phyloP scores from a whole-genome alignment of 1,140 invertebrate species.

The Stenopsyche tienmushanensis region DNA sequence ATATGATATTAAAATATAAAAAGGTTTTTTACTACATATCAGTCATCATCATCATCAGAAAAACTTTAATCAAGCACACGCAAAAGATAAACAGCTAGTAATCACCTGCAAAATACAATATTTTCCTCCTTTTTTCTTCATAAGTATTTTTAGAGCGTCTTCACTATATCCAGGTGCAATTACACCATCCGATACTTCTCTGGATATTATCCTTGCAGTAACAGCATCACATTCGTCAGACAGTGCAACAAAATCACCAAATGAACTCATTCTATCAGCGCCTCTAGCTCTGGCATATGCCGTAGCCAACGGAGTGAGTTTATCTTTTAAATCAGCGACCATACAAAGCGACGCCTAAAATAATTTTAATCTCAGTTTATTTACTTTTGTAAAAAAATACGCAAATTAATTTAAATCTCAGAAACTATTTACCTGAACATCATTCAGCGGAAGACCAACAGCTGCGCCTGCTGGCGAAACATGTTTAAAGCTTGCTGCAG shows the following conservation, averaged over 20 bases:
- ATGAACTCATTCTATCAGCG: conserved; percentile 98
- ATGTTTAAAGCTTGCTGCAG: conserved; percentile 97
- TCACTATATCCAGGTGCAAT: conserved; percentile 88
- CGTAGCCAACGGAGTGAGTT: conserved; percentile 82
- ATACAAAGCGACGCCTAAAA: conserved; percentile 85
- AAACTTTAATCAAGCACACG: too few species aligned
- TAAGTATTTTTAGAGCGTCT: conserved; percentile 84
- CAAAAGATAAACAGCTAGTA: conserved; percentile 8
- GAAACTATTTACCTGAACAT: conserved; percentile 57
- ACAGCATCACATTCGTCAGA: conserved; percentile 88
- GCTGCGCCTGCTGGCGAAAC: conserved; percentile 96
- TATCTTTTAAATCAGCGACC: conserved; percentile 80
- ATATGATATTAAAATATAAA: conserved; percentile 9
- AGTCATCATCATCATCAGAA: too few species aligned
- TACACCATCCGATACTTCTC: conserved; percentile 94
- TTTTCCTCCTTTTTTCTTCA: conserved; percentile 92
- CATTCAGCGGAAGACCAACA: conserved; percentile 75
- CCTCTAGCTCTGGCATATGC: conserved; percentile 96
- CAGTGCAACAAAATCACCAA: conserved; percentile 95
- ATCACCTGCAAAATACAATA: conserved; percentile 85
- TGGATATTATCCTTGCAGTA: conserved; percentile 76
- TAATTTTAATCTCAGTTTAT: conserved; percentile 27
- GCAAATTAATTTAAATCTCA: neutral
- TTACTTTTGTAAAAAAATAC: conserved; percentile 10
- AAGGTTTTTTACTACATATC: neutral